phyloP scores from a whole-genome alignment of 1,140 invertebrate species.

The Scaptomyza graminum region DNA sequence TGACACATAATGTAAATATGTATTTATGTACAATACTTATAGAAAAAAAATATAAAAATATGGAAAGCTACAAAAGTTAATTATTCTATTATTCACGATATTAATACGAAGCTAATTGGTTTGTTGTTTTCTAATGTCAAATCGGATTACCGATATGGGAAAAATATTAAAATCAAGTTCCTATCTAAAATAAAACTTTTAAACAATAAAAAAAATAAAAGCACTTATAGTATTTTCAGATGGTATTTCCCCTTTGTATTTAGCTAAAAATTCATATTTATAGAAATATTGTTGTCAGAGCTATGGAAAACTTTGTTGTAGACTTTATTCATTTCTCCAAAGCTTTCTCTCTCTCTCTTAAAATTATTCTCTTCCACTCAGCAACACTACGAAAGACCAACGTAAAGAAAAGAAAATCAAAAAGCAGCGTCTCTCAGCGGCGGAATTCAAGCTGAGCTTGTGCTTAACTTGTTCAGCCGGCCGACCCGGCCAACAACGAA shows the following conservation, averaged over 20 bases:
- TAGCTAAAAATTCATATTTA: not conserved
- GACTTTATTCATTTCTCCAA: slow-evolving; percentile 1
- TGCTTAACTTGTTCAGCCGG: slow-evolving; percentile 59
- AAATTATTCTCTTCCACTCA: slow-evolving; percentile 2
- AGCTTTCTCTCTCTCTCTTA: not conserved
- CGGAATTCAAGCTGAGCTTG: slow-evolving; percentile 39
- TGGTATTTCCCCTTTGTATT: too few relatives aligned
- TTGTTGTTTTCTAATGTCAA: slow-evolving; percentile 6
- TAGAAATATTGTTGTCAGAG: not conserved
- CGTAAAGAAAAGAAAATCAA: slow-evolving; percentile 36
- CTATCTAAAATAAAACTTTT: too few relatives aligned
- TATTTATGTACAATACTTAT: slow-evolving; percentile 53
- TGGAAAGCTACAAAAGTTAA: slow-evolving; percentile 4
- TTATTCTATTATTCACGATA: slow-evolving; percentile 35
- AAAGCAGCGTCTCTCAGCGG: slow-evolving; percentile 12
- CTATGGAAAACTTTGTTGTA: not conserved
- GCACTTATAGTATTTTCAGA: too few relatives aligned
- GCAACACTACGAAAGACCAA: slow-evolving; percentile 24
- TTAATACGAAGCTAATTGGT: slow-evolving; percentile 29
- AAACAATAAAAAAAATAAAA: too few relatives aligned
- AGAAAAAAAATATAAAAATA: not conserved
- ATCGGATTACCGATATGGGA: not conserved
- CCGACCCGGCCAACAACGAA: slow-evolving; percentile 34
- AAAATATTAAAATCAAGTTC: too few relatives aligned
- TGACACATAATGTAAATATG: slow-evolving; percentile 63